Evolutionary conservation across 2,113 vertebrate species (phyloP), one percentile per base, ranked within the genome.

Genomic region (Catharus fuscescens): DNA sequence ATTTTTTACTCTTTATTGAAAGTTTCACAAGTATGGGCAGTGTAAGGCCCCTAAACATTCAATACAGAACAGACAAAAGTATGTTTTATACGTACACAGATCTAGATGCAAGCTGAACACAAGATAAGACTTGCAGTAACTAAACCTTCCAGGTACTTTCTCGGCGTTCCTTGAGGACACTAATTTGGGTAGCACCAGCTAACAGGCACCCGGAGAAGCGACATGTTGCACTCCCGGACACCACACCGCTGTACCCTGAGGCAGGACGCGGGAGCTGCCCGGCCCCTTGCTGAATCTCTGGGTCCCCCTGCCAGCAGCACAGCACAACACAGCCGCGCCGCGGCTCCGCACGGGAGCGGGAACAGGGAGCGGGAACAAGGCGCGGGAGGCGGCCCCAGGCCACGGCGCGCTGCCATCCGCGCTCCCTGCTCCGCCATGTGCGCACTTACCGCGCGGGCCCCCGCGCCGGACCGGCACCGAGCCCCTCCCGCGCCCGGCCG

Each of bases 241-340:
- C 3, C 10, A 38, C 36, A 47, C 2, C 10, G 4, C 38, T 36
- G 28, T 18, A 10, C 26, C 31, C 64, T 0, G 38, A 52, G 31
- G 80, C 71, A 83, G 89, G 48, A 59, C 64, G 53, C 60, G 9
- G 18, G 81, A 60, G 78, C 1, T 16, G 62, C 57, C 71, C 23
- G 50, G 13, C 8, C 77, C 25, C 56, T 2, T 47, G 31, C 72
- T 18, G 77, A 40, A 29, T 57, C 96, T 83, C 95, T 42, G 89
- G 84, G 89, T 91, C 96, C 91, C 95, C 91, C 96, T 95, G 93
- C 23, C 96, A 77, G 95, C 89, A 36, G 90, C 86, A 38, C 48
- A 13, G 83, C 93, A 80, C 89, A 91, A 4, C 81, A 81, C 90
- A 38, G 1, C n/a, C 56, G 3, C 7, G 42, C 67, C 84, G 44